Conservation (phyloP, 2,888 invertebrate species). For the Patella pellucida region DNA sequence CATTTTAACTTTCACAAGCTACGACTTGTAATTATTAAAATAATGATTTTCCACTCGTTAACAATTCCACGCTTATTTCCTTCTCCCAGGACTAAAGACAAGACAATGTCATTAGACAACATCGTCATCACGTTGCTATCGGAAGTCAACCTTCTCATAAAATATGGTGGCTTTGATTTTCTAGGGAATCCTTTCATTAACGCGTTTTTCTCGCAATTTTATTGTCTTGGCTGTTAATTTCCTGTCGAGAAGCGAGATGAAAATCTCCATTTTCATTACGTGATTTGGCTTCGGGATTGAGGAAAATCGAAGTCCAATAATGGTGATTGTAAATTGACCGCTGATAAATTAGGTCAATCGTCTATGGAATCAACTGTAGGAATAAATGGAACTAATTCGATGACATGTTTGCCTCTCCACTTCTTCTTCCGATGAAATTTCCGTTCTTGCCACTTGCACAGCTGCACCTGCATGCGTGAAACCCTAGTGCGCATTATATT, state of each 20-base stretch:
- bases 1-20: background rate
- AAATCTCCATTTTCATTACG: slow-evolving; percentile 2
- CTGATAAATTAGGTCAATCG: slow-evolving; percentile 7
- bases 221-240: slow-evolving; percentile 10
- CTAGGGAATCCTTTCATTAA: slow-evolving; percentile 11
- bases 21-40: slow-evolving; percentile 2
- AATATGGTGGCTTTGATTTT: background rate
- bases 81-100: background rate
- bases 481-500: slow-evolving; percentile 2
- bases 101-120: no score
- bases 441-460: slow-evolving; percentile 19
- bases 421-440: slow-evolving; percentile 24
- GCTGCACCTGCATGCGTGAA: slow-evolving; percentile 24
- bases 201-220: slow-evolving; percentile 4
- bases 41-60: slow-evolving; percentile 3
- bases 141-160: slow-evolving; percentile 6
- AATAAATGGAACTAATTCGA: slow-evolving; percentile 12
- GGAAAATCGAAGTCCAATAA: background rate
- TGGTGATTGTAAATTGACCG: background rate
- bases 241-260: slow-evolving; percentile 1
- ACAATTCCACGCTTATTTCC: slow-evolving; percentile 11
- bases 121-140: background rate
- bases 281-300: background rate
- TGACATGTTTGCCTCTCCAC: slow-evolving; percentile 21
- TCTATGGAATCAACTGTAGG: background rate